phyloP scores from a whole-genome alignment of 2,888 invertebrate genomes.

The Pteria penguin region DNA sequence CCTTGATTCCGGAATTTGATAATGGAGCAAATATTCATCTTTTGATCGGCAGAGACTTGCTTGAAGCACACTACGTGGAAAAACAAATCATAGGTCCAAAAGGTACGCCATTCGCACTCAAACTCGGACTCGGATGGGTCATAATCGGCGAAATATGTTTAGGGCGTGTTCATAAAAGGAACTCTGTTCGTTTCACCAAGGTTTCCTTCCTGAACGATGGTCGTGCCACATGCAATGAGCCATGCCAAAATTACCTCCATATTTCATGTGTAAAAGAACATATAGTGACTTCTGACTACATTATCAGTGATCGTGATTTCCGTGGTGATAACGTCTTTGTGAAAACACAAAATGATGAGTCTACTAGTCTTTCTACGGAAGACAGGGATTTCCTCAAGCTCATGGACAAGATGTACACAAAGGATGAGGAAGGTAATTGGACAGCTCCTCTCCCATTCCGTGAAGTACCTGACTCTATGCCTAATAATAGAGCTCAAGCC shows the following conservation, averaged over 20 bases:
- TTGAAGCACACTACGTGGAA: background rate
- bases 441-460: background rate
- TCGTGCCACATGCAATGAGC: background rate
- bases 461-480: background rate
- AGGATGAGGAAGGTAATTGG: background rate
- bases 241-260: background rate
- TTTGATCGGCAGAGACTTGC: slow-evolving; percentile 3
- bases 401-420: too few relatives aligned
- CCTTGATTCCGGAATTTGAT: background rate
- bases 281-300: background rate
- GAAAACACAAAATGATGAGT: background rate
- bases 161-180: background rate
- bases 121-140: too few relatives aligned
- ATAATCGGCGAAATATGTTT: background rate
- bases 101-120: too few relatives aligned
- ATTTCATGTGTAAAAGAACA: background rate
- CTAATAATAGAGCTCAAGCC: background rate
- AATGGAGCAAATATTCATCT: background rate
- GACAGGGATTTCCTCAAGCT: too few relatives aligned
- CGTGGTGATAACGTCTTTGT: background rate
- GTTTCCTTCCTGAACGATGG: background rate
- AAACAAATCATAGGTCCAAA: background rate
- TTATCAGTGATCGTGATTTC: background rate
- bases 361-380: too few relatives aligned
- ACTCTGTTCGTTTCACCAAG: background rate